Evolutionary conservation across 1,140 invertebrate species (phyloP).

Genomic region (Drosophila athabasca): DNA sequence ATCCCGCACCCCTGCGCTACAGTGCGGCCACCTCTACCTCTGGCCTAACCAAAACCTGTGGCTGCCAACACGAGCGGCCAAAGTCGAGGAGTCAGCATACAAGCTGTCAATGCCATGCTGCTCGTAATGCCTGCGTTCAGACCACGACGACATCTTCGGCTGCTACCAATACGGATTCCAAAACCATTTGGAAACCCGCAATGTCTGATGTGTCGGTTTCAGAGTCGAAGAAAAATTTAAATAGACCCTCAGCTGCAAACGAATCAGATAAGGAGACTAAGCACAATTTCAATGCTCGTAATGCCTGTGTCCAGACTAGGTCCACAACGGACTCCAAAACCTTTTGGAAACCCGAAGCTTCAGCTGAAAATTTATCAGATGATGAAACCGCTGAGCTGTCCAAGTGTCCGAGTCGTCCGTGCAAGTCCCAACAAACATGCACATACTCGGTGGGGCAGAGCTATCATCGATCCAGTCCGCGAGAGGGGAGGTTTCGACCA

Average conservation of each 20-base stretch:
- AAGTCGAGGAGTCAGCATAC: slow-evolving; percentile 4
- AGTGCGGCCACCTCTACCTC: slow-evolving; percentile 44
- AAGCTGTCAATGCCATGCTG: no score
- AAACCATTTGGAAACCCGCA: no score
- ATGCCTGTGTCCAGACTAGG: no score
- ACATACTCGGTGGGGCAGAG: no score
- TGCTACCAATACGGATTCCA: slow-evolving; percentile 14
- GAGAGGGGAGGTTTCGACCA: not conserved
- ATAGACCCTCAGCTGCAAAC: not conserved
- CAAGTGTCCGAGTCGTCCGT: not conserved
- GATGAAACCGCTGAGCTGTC: not conserved
- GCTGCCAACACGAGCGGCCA: slow-evolving; percentile 13
- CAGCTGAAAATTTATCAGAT: not conserved
- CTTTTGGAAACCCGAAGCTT: no score
- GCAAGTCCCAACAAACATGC: not conserved
- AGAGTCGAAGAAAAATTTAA: no score
- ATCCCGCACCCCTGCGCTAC: slow-evolving; percentile 2
- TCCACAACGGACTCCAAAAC: no score
- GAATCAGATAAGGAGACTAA: no score
- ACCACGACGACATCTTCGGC: not conserved
- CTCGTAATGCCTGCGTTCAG: slow-evolving; percentile 11
- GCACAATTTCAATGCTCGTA: no score
- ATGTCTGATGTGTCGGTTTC: no score
- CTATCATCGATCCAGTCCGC: not conserved
- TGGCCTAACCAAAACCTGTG: not conserved